A percentile compares a stretch with the other conserved stretches of the same genome.
phyloP scores from a whole-genome alignment of 2,888 invertebrate genomes.

The Pharmacophagus antenor region DNA sequence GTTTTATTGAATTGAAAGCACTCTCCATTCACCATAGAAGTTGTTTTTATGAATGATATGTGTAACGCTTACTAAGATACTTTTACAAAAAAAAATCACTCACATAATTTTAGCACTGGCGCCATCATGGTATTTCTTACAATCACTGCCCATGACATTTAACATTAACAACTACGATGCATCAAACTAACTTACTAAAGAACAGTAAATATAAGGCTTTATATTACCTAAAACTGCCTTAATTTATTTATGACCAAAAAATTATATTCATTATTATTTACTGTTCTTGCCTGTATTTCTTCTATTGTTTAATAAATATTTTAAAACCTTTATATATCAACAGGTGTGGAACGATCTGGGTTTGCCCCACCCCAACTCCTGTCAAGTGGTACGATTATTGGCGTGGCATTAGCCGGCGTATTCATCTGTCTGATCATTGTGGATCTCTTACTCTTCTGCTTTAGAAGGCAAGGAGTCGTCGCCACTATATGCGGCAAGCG shows the following conservation, averaged over 20 bases:
- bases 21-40: conserved; percentile 61
- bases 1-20: conserved; percentile 71
- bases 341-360: conserved; percentile 73
- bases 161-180: conserved; percentile 72
- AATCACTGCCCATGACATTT: conserved; percentile 68
- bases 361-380: conserved; percentile 78
- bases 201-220: conserved; percentile 57
- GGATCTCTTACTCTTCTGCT: conserved; percentile 90
- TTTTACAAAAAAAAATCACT: conserved; percentile 22
- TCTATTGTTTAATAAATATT: conserved; percentile 28
- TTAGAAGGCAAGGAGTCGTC: conserved; percentile 84
- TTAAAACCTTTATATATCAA: conserved; percentile 42
- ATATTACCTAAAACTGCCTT: conserved; percentile 27
- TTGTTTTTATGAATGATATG: conserved; percentile 65
- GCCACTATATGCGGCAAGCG: conserved; percentile 85
- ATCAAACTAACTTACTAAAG: conserved; percentile 66
- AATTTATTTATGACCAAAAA: conserved; percentile 29
- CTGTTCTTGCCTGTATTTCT: conserved; percentile 52
- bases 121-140: conserved; percentile 60
- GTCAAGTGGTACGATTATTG: conserved; percentile 89
- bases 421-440: conserved; percentile 90
- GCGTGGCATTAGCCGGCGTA: conserved; percentile 91
- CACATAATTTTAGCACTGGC: conserved; percentile 41
- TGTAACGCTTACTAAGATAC: conserved; percentile 27
- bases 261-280: conserved; percentile 45